Conservation (phyloP, 2,888 invertebrate genomes). For the Dione vanillae region DNA sequence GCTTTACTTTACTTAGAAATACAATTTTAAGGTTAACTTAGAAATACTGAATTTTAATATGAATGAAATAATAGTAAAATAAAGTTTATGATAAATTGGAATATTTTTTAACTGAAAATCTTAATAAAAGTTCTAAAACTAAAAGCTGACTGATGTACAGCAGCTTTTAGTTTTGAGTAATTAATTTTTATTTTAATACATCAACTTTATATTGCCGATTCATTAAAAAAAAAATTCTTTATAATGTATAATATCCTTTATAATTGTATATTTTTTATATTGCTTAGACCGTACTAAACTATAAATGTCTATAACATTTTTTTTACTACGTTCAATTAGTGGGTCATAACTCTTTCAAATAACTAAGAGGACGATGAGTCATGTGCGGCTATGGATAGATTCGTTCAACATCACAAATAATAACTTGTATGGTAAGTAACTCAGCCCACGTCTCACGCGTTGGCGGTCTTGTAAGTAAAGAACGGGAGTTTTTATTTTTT, state of each 20-base stretch:
- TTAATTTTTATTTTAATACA: too few species aligned
- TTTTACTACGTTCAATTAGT: constrained; percentile 12
- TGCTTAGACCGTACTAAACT: not conserved
- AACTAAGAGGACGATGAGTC: constrained; percentile 23
- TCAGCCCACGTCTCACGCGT: constrained; percentile 47
- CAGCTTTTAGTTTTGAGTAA: too few species aligned
- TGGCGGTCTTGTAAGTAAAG: constrained; percentile 41
- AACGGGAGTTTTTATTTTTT: constrained; percentile 21
- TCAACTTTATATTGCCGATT: too few species aligned
- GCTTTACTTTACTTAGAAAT: constrained; percentile 11
- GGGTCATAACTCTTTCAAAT: constrained; percentile 13
- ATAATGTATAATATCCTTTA: too few species aligned
- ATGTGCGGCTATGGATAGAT: constrained; percentile 21
- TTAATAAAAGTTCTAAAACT: too few species aligned
- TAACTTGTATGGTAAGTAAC: constrained; percentile 42
- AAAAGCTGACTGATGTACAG: too few species aligned
- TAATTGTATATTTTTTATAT: too few species aligned
- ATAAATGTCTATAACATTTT: not conserved
- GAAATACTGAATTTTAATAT: not conserved
- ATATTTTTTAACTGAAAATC: too few species aligned
- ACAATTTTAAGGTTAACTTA: too few species aligned
- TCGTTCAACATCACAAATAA: constrained; percentile 42
- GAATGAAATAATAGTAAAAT: not conserved
- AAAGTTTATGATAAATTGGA: constrained; percentile 6
- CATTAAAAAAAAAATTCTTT: too few species aligned